Percentiles rank a stretch among this genome's conserved stretches.
Conservation (phyloP, 2,797 vertebrate species). For the Bovichtus variegatus region DNA sequence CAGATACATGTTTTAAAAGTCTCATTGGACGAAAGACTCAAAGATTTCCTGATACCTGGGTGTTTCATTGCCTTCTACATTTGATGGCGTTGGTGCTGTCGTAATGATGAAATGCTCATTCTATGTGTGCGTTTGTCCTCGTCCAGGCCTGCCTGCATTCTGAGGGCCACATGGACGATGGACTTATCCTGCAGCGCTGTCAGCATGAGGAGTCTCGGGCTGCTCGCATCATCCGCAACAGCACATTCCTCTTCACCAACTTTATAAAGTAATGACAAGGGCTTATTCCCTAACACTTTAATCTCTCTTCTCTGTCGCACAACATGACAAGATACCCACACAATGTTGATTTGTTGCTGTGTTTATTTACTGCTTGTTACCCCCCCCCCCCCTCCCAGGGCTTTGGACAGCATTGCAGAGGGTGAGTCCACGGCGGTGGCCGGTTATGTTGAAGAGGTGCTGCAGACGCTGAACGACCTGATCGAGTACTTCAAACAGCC, state of each 20-base stretch:
- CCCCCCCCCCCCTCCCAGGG: conserved; percentile 31
- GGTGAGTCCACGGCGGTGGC: conserved; percentile 87
- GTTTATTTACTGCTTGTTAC: neutral
- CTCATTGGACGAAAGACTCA: neutral
- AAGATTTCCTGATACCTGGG: neutral
- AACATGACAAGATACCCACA: neutral
- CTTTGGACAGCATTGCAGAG: conserved; percentile 79
- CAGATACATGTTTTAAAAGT: neutral
- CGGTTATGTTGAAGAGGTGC: conserved; percentile 91
- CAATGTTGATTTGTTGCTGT: neutral
- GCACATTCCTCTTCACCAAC: conserved; percentile 92
- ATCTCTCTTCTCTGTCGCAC: neutral
- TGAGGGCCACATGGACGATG: conserved; percentile 99
- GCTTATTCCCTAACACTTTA: neutral
- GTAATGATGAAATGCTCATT: neutral
- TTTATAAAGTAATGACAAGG: conserved; percentile 91
- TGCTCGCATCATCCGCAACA: conserved; percentile 97
- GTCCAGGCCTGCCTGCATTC: conserved; percentile 93
- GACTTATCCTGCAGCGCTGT: conserved; percentile 94
- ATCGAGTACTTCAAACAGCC: conserved; percentile 98
- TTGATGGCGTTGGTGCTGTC: neutral
- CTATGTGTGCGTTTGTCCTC: conserved; percentile 13
- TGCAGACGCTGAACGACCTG: conserved; percentile 95
- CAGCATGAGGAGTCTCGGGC: conserved; percentile 96
- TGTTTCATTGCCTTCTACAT: neutral